phyloP scores from a whole-genome alignment of 2,797 vertebrate genomes.

The Halcyon smyrnensis region DNA sequence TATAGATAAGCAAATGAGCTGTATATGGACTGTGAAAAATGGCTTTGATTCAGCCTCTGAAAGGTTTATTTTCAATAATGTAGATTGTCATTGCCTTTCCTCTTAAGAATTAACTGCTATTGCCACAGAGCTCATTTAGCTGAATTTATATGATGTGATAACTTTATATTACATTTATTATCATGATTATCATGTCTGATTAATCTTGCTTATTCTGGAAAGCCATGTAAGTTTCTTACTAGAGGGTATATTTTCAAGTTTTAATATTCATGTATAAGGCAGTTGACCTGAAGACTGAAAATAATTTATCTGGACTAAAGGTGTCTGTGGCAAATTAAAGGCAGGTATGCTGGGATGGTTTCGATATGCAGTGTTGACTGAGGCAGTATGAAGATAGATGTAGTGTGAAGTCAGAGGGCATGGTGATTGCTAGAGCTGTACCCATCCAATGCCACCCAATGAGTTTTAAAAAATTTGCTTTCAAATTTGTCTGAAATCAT shows the following conservation, averaged over 20 bases:
- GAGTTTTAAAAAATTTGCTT: background rate
- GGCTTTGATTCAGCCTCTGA: background rate
- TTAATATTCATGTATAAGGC: conserved; percentile 32
- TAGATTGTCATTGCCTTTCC: background rate
- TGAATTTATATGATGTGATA: conserved; percentile 44
- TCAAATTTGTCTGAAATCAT: background rate
- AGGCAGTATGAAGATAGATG: background rate
- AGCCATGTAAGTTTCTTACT: conserved; percentile 42
- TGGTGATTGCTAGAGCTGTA: background rate
- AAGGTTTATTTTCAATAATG: conserved; percentile 34
- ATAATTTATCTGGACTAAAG: conserved; percentile 29
- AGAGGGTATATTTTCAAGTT: conserved; percentile 31
- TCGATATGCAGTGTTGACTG: background rate
- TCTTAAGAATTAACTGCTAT: background rate
- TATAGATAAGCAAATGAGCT: background rate
- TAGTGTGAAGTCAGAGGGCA: background rate
- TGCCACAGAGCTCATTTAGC: conserved; percentile 29
- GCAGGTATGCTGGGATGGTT: background rate
- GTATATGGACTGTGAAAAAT: background rate
- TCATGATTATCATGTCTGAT: conserved; percentile 50
- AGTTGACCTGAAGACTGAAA: background rate
- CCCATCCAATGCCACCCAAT: background rate
- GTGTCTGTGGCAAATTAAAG: conserved; percentile 5
- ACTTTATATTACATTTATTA: conserved; percentile 52
- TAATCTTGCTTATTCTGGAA: conserved; percentile 56